These are phyloP conservation scores for Hirtodrosophila trivittata DNA, from an alignment of 2,888 invertebrate genomes.

Conservation along the genomic window DNA sequence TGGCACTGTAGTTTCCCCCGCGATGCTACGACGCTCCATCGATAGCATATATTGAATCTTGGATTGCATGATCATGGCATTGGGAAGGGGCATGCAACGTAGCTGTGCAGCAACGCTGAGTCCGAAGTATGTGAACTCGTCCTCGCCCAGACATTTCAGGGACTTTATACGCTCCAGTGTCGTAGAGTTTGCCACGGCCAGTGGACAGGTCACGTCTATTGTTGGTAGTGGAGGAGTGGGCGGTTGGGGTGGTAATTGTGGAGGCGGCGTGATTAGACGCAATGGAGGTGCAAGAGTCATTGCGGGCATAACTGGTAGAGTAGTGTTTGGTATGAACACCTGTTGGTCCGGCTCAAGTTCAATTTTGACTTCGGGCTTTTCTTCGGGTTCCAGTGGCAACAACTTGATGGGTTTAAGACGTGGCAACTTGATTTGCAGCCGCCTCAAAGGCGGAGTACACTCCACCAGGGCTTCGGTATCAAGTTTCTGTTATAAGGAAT, in stretches of 20 bases:
- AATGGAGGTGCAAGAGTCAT: slow-evolving; percentile 23
- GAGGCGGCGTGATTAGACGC: slow-evolving; percentile 14
- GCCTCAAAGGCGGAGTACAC: slow-evolving; percentile 26
- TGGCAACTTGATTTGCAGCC: slow-evolving; percentile 54
- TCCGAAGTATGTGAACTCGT: slow-evolving; percentile 68
- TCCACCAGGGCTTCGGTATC: neutral
- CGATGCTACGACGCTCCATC: slow-evolving; percentile 56
- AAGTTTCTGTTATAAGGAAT: slow-evolving; percentile 4
- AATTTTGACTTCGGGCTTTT: slow-evolving; percentile 17
- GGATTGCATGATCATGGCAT: slow-evolving; percentile 66
- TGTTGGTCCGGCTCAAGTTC: slow-evolving; percentile 31
- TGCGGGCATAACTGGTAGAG: slow-evolving; percentile 6
- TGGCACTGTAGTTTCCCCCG: slow-evolving; percentile 39
- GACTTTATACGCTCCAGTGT: slow-evolving; percentile 9
- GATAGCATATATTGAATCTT: slow-evolving; percentile 63
- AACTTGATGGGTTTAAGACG: slow-evolving; percentile 45
- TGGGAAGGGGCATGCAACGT: slow-evolving; percentile 58
- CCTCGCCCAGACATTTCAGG: slow-evolving; percentile 37
- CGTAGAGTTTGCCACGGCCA: neutral
- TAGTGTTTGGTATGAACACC: slow-evolving; percentile 17
- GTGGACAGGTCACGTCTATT: neutral
- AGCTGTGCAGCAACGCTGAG: slow-evolving; percentile 65
- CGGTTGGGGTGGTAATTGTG: slow-evolving; percentile 1
- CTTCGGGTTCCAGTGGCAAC: slow-evolving; percentile 18
- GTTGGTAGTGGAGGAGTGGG: neutral